Evolutionary conservation across 2,888 invertebrate species (phyloP).

Genomic region (Pyrrhosoma nymphula): DNA sequence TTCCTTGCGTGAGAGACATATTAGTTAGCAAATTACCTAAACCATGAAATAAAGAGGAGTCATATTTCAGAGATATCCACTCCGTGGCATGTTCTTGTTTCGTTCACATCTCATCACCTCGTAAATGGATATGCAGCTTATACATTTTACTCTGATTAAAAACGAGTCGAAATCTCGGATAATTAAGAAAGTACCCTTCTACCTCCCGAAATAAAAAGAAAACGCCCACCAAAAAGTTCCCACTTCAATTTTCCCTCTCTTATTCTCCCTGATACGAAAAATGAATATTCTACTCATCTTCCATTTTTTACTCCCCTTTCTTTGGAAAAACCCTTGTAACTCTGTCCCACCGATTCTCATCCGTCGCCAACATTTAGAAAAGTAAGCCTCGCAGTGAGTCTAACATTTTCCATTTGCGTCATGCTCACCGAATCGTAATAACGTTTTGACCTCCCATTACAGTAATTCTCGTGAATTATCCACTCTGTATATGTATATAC

Average conservation of each 20-base stretch:
- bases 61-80: not conserved
- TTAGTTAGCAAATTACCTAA: not conserved
- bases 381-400: not conserved
- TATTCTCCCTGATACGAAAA: not conserved
- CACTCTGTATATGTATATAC: no score
- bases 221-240: not conserved
- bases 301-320: not conserved
- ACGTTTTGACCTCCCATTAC: not conserved
- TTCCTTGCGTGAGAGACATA: not conserved
- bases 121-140: slow-evolving; percentile 16
- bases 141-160: slow-evolving; percentile 39
- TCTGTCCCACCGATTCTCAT: not conserved
- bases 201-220: not conserved
- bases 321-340: not conserved
- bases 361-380: not conserved
- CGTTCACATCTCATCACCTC: not conserved
- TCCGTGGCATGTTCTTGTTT: not conserved
- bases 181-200: slow-evolving; percentile 30
- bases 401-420: not conserved
- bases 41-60: not conserved
- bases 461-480: not conserved
- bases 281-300: not conserved
- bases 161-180: slow-evolving; percentile 11
- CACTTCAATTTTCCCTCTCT: not conserved
- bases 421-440: not conserved